A percentile compares a stretch with the other conserved stretches of the same genome.
Conservation (phyloP, 1,140 invertebrate genomes). For the Pygmarrhopalites habei region DNA sequence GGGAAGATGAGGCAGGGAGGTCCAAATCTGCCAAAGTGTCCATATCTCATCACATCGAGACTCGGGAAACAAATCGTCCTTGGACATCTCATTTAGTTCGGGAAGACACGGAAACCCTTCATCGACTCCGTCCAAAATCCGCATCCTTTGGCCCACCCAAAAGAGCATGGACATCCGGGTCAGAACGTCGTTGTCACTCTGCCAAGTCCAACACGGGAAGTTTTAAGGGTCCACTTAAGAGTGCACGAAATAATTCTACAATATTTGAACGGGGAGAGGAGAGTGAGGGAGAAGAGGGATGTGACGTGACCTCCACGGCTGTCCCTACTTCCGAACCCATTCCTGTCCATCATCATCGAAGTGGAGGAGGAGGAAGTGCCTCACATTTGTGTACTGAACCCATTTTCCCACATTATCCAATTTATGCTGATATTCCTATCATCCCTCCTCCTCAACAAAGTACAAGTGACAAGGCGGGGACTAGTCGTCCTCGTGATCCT, state of each 20-base stretch:
- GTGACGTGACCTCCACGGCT: slow-evolving; percentile 21
- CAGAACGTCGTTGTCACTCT: slow-evolving; percentile 31
- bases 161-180: slow-evolving; percentile 28
- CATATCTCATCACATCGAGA: slow-evolving; percentile 32
- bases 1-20: slow-evolving; percentile 18
- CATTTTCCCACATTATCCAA: slow-evolving; percentile 35
- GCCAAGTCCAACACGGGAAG: slow-evolving; percentile 19
- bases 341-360: background rate
- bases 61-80: slow-evolving; percentile 17
- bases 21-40: slow-evolving; percentile 37
- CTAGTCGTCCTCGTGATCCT: slow-evolving; percentile 40
- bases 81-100: slow-evolving; percentile 26
- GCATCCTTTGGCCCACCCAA: slow-evolving; percentile 30
- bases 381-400: slow-evolving; percentile 9
- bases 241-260: background rate
- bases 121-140: slow-evolving; percentile 32
- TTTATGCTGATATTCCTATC: slow-evolving; percentile 34
- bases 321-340: background rate
- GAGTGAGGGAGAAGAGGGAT: slow-evolving; percentile 33
- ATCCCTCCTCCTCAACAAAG: background rate
- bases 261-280: slow-evolving; percentile 15
- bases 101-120: slow-evolving; percentile 12
- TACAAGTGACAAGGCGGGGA: background rate
- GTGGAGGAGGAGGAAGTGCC: background rate
- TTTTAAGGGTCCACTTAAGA: background rate